Percentiles rank a stretch among this genome's conserved stretches.
phyloP scores from a whole-genome alignment of 2,797 vertebrate species.

The Brachyrhaphis roseni region DNA sequence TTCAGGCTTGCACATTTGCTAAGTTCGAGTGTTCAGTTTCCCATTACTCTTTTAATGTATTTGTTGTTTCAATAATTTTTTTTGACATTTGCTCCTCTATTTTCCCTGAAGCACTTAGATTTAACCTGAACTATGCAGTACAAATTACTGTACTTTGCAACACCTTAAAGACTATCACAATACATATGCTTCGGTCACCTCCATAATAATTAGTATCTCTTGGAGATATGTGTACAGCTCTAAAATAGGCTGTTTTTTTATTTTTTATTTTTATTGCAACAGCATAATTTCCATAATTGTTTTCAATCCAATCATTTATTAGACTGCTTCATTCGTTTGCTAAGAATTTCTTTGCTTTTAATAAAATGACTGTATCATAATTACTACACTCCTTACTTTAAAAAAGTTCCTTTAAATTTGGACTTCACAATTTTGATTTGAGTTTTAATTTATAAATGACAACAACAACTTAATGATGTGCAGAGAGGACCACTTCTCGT shows the following conservation, averaged over 20 bases:
- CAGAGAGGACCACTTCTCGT: not conserved
- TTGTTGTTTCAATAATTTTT: not conserved
- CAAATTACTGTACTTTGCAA: not conserved
- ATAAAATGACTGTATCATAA: not conserved
- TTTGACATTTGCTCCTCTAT: not conserved
- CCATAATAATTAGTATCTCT: not conserved
- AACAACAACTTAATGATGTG: not conserved
- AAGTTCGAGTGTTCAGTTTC: not conserved
- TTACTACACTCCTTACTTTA: not conserved
- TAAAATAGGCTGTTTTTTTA: not conserved
- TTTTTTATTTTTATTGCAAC: not conserved
- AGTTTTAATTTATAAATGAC: not conserved
- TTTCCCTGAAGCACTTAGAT: not conserved
- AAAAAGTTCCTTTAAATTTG: not conserved
- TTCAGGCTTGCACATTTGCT: not conserved
- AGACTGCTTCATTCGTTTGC: not conserved
- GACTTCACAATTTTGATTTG: not conserved
- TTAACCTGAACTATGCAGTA: not conserved
- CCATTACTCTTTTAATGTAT: not conserved
- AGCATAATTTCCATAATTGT: not conserved
- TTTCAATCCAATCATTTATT: not conserved
- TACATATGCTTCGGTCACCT: not conserved
- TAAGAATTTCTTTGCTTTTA: not conserved
- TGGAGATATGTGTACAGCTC: not conserved
- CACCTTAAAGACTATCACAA: not conserved